Percentiles rank a stretch among this genome's conserved stretches.
These are phyloP conservation scores for Onthophagus sagittarius DNA, from an alignment of 2,888 invertebrate genomes.

Conservation along the genomic window DNA sequence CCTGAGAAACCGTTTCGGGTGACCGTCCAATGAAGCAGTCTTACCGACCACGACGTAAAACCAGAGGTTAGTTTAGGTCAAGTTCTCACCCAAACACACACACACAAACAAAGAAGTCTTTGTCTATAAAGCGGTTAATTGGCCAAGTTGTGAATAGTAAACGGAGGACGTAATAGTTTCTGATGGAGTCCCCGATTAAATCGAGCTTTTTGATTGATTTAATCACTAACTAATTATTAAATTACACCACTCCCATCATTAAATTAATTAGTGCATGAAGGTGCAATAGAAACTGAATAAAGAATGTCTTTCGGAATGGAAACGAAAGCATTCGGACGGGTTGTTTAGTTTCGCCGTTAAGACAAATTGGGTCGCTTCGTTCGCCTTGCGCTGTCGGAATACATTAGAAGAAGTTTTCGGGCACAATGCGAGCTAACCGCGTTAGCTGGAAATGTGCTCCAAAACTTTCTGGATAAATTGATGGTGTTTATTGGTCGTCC, in stretches of 20 bases:
- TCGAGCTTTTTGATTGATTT: neutral
- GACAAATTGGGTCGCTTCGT: neutral
- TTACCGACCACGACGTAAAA: neutral
- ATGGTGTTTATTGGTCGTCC: neutral
- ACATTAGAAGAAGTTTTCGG: slow-evolving; percentile 5
- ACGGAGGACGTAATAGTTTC: neutral
- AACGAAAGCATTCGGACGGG: neutral
- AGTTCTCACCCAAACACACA: neutral
- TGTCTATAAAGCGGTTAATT: neutral
- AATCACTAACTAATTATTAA: neutral
- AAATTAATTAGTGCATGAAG: no score
- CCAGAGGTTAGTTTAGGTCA: neutral
- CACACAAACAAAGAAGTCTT: neutral
- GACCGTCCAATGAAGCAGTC: neutral
- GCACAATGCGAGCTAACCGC: neutral
- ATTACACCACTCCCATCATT: neutral
- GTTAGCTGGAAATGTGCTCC: neutral
- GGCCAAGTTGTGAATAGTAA: neutral
- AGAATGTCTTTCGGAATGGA: neutral
- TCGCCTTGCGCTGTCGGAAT: neutral
- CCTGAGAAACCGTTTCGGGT: neutral
- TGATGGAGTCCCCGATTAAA: neutral
- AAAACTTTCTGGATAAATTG: neutral
- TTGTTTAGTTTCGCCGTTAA: neutral
- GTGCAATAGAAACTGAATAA: neutral